Conservation (phyloP, 1,140 invertebrate genomes). For the Sitophilus oryzae region DNA sequence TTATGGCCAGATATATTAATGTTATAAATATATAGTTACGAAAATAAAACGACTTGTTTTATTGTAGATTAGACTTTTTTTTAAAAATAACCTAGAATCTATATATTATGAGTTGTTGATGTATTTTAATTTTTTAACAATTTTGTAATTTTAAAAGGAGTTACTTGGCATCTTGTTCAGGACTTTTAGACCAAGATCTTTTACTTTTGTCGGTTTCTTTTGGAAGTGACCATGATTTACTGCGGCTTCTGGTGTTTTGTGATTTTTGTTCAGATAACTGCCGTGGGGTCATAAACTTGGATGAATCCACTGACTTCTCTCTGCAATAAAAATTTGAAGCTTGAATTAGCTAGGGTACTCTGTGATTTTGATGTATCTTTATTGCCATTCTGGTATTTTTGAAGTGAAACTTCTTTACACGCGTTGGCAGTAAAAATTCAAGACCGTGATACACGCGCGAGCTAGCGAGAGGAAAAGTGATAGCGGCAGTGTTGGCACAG, state of each 20-base stretch:
- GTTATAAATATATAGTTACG: background rate
- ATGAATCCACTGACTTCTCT: constrained; percentile 34
- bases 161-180: constrained; percentile 14
- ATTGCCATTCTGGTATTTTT: too few relatives aligned
- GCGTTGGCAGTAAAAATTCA: too few relatives aligned
- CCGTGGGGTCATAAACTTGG: constrained; percentile 38
- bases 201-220: constrained; percentile 25
- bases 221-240: constrained; percentile 38
- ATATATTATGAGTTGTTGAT: too few relatives aligned
- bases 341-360: too few relatives aligned
- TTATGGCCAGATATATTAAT: background rate
- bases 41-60: background rate
- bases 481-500: too few relatives aligned
- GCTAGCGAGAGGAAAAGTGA: too few relatives aligned
- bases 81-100: too few relatives aligned
- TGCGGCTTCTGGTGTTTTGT: constrained; percentile 24
- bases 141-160: background rate
- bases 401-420: too few relatives aligned
- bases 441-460: too few relatives aligned
- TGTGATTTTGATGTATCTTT: too few relatives aligned
- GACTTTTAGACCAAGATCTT: constrained; percentile 36
- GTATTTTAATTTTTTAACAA: too few relatives aligned
- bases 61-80: too few relatives aligned
- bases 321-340: constrained; percentile 15
- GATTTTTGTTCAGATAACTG: constrained; percentile 23